Conservation (phyloP, 2,113 vertebrate genomes). For the Petaurus breviceps region DNA sequence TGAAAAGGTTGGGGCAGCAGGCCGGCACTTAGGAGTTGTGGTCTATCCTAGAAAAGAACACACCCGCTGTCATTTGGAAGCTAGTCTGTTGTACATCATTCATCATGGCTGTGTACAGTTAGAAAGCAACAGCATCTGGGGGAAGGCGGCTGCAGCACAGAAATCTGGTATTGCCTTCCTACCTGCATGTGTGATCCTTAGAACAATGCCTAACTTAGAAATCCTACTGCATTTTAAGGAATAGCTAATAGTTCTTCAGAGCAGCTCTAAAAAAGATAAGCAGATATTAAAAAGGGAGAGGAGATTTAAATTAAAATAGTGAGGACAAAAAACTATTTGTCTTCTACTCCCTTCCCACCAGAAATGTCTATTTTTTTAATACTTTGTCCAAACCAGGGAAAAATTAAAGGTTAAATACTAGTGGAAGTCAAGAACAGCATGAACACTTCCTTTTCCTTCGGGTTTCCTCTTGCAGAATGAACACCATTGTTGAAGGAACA, state of each 20-base stretch:
- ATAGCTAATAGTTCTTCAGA: constrained; percentile 46
- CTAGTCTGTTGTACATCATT: not conserved
- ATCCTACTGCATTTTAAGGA: constrained; percentile 18
- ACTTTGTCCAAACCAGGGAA: constrained; percentile 37
- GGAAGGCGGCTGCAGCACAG: not conserved
- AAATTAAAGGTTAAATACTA: constrained; percentile 43
- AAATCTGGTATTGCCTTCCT: not conserved
- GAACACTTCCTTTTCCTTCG: constrained; percentile 53
- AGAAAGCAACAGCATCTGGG: constrained; percentile 7
- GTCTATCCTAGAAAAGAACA: constrained; percentile 75
- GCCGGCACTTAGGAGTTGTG: constrained; percentile 59
- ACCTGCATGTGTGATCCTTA: constrained; percentile 7
- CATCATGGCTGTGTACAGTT: not conserved
- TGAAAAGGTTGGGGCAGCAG: constrained; percentile 43
- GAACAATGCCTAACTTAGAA: not conserved
- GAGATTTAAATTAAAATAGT: constrained; percentile 49
- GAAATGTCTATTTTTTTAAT: constrained; percentile 53
- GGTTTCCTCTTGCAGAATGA: constrained; percentile 40
- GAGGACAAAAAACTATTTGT: constrained; percentile 66
- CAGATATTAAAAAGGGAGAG: constrained; percentile 43
- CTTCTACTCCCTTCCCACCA: constrained; percentile 47
- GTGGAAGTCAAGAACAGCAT: constrained; percentile 30
- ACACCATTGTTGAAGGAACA: constrained; percentile 50
- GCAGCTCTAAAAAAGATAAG: constrained; percentile 42
- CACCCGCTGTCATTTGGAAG: constrained; percentile 29